Conservation (phyloP, 2,113 vertebrate genomes). For the Corythornis madagascariensis region DNA sequence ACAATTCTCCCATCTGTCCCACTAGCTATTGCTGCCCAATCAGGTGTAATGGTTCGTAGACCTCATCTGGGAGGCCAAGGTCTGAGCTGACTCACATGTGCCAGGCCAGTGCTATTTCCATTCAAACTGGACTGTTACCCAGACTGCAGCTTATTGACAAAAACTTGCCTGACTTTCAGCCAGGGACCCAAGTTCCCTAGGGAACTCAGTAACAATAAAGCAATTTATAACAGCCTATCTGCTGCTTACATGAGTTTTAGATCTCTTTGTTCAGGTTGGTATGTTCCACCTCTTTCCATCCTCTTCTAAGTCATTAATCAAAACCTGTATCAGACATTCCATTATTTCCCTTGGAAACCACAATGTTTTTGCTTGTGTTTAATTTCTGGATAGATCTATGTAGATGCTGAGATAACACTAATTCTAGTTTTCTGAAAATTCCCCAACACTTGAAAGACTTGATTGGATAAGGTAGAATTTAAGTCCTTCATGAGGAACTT, state of each 20-base stretch:
- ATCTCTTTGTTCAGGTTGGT: neutral
- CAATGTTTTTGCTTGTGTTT: neutral
- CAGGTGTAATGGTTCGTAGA: neutral
- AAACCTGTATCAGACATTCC: too few relatives aligned
- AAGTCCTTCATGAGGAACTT: neutral
- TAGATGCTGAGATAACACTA: neutral
- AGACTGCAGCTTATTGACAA: neutral
- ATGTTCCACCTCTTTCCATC: neutral
- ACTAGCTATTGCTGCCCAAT: neutral
- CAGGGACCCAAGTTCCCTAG: neutral
- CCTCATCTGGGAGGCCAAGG: neutral
- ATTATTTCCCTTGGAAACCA: too few relatives aligned
- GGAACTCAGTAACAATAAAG: neutral
- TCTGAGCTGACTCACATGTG: neutral
- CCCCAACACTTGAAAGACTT: neutral
- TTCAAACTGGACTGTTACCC: neutral
- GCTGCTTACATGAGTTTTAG: neutral
- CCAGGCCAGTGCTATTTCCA: neutral
- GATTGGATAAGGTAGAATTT: neutral
- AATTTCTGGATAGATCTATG: neutral
- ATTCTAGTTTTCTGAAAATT: neutral
- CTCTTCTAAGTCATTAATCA: too few relatives aligned
- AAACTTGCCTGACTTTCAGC: neutral
- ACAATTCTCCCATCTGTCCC: neutral
- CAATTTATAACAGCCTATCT: neutral